phyloP scores from a whole-genome alignment of 2,888 invertebrate genomes.

The Mechanitis mazaeus region DNA sequence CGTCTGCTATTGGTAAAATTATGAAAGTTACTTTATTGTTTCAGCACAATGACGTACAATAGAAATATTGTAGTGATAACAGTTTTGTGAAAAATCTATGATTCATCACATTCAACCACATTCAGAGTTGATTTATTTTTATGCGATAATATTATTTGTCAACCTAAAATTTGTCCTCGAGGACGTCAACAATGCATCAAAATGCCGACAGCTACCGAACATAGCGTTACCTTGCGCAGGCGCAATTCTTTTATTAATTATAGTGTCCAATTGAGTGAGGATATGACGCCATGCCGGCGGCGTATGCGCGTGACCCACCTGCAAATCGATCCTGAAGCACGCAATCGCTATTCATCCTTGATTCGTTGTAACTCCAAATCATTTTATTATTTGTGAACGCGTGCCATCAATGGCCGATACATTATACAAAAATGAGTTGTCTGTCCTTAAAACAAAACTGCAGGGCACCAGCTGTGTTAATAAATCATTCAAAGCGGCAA shows the following conservation, averaged over 20 bases:
- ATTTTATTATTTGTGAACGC: conserved; percentile 41
- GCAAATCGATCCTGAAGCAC: conserved; percentile 56
- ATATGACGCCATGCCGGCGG: conserved; percentile 70
- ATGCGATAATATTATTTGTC: conserved; percentile 34
- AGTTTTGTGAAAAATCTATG: conserved; percentile 24
- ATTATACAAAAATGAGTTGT: background rate
- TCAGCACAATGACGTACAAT: conserved; percentile 16
- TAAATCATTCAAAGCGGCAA: background rate
- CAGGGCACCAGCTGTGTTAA: background rate
- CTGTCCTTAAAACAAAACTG: conserved; percentile 22
- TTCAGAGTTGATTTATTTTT: conserved; percentile 22
- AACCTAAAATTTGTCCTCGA: conserved; percentile 34
- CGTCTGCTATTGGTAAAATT: conserved; percentile 12
- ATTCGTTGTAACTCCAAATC: conserved; percentile 49
- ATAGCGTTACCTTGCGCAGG: conserved; percentile 58
- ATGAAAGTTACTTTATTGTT: conserved; percentile 7
- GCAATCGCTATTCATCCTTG: conserved; percentile 69
- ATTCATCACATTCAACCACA: conserved; percentile 17
- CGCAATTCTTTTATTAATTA: conserved; percentile 74
- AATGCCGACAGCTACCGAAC: conserved; percentile 57
- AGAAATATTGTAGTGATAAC: conserved; percentile 23
- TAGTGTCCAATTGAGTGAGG: conserved; percentile 68
- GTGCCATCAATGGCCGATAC: conserved; percentile 29
- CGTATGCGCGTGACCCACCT: conserved; percentile 66
- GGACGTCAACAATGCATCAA: conserved; percentile 57